Evolutionary conservation across 2,113 vertebrate species (phyloP).

Genomic region (Piaya cayana): DNA sequence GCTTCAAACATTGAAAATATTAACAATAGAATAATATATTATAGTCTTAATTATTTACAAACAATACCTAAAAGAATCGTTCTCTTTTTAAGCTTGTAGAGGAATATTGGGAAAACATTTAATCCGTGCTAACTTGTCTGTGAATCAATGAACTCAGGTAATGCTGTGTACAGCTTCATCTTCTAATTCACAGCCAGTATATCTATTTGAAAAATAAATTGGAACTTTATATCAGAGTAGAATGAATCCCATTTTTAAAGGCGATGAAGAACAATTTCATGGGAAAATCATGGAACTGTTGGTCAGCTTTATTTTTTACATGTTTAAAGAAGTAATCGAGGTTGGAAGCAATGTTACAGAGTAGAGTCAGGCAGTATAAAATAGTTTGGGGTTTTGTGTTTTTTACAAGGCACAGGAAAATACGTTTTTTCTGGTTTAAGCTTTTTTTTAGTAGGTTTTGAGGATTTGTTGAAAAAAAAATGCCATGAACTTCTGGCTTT

Average conservation of each 20-base stretch:
- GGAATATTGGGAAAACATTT: conserved; percentile 24
- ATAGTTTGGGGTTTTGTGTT: background rate
- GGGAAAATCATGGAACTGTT: background rate
- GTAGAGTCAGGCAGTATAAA: conserved; percentile 18
- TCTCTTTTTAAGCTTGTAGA: conserved; percentile 63
- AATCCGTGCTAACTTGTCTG: conserved; percentile 35
- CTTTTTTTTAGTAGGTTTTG: conserved; percentile 17
- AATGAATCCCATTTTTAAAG: conserved; percentile 49
- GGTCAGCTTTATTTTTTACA: background rate
- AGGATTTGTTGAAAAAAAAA: background rate
- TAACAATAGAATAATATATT: conserved; percentile 56
- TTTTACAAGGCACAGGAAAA: background rate
- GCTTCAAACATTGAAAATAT: conserved; percentile 29
- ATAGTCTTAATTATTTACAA: conserved; percentile 46
- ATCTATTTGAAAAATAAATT: conserved; percentile 28
- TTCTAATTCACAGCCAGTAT: conserved; percentile 37
- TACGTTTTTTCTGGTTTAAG: background rate
- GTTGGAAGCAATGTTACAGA: background rate
- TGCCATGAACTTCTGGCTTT: background rate
- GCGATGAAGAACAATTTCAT: background rate
- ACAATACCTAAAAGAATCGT: conserved; percentile 38
- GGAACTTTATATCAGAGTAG: conserved; percentile 22
- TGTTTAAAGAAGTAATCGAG: conserved; percentile 20
- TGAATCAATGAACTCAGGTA: conserved; percentile 78
- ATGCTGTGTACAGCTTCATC: conserved; percentile 17